A percentile compares a stretch with the other conserved stretches of the same genome.
Conservation (phyloP, 1,140 invertebrate genomes). For the Aphelinus certus region DNA sequence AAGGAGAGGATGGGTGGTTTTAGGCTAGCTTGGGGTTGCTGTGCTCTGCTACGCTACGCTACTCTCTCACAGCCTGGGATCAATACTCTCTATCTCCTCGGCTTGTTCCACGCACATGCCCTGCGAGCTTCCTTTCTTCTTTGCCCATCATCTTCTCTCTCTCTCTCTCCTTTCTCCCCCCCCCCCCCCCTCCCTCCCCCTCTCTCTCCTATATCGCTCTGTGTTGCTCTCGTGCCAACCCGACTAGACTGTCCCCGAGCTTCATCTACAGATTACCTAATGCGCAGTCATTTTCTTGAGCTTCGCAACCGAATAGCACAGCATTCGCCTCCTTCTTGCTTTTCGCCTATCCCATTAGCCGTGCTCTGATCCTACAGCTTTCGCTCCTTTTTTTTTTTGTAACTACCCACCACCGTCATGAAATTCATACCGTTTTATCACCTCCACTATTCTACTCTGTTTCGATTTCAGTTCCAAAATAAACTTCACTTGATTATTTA, state of each 20-base stretch:
- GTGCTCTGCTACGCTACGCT: constrained; percentile 31
- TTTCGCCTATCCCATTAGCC: constrained; percentile 11
- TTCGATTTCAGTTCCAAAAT: background rate
- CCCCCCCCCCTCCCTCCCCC: background rate
- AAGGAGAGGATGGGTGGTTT: constrained; percentile 52
- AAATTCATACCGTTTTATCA: constrained; percentile 12
- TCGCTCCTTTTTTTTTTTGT: background rate
- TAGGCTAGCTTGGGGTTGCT: constrained; percentile 61
- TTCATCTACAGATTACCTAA: constrained; percentile 29
- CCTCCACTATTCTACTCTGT: background rate
- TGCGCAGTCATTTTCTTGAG: constrained; percentile 21
- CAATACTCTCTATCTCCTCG: constrained; percentile 61
- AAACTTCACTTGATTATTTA: too few relatives aligned
- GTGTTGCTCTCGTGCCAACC: constrained; percentile 15
- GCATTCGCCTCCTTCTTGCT: constrained; percentile 1
- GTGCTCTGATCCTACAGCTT: background rate
- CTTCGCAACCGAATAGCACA: constrained; percentile 6
- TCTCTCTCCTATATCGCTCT: background rate
- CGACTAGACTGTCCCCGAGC: constrained; percentile 33
- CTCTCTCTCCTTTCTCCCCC: background rate
- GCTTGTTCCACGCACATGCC: constrained; percentile 54
- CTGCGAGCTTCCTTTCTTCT: constrained; percentile 48
- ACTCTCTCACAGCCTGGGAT: constrained; percentile 57
- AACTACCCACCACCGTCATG: constrained; percentile 7
- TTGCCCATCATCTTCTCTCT: constrained; percentile 24